These are phyloP conservation scores for Spodoptera litura DNA, from an alignment of 1,140 invertebrate genomes.

Conservation along the genomic window DNA sequence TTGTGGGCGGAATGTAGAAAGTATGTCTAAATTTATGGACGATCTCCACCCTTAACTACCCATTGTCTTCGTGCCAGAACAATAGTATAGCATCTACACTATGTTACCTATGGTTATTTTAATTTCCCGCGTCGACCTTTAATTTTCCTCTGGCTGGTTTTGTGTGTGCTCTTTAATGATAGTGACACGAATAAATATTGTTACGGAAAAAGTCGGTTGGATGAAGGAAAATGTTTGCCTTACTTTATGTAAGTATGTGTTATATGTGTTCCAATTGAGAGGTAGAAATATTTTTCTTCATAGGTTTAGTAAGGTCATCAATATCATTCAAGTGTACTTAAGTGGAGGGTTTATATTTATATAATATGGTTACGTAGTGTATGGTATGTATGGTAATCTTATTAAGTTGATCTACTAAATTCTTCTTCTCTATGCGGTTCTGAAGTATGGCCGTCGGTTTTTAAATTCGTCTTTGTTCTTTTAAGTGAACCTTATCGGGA, in stretches of 20 bases:
- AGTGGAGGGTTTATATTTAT: too few relatives aligned
- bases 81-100: constrained; percentile 10
- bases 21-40: constrained; percentile 48
- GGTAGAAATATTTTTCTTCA: too few relatives aligned
- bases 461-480: too few relatives aligned
- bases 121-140: constrained; percentile 23
- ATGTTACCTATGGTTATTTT: constrained; percentile 39
- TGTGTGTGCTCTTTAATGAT: constrained; percentile 12
- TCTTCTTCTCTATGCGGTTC: too few relatives aligned
- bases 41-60: constrained; percentile 45
- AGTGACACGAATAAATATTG: constrained; percentile 16
- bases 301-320: background rate
- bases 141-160: constrained; percentile 31
- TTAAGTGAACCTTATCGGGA: too few relatives aligned
- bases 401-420: too few relatives aligned
- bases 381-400: too few relatives aligned
- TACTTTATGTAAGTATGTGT: too few relatives aligned
- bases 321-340: background rate
- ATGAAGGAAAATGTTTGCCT: background rate
- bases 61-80: constrained; percentile 44
- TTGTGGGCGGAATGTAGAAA: constrained; percentile 51
- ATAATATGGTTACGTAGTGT: too few relatives aligned
- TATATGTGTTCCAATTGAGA: too few relatives aligned
- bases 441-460: too few relatives aligned
- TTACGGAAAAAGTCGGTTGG: constrained; percentile 23